phyloP scores from a whole-genome alignment of 1,140 invertebrate genomes.

The Carcinoscorpius rotundicauda region DNA sequence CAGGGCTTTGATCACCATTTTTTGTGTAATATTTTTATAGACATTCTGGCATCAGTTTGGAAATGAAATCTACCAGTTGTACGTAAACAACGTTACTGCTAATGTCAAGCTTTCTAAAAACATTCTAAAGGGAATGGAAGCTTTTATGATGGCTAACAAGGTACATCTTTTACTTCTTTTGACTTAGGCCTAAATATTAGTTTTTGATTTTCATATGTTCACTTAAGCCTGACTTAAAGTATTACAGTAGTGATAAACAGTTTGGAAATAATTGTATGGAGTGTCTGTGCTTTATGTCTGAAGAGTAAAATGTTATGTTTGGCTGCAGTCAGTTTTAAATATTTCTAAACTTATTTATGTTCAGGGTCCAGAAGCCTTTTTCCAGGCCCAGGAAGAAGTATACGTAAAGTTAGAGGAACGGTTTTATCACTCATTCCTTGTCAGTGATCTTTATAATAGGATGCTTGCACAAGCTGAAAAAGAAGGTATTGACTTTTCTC shows the following conservation, averaged over 20 bases:
- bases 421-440: conserved; percentile 75
- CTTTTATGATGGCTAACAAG: conserved; percentile 69
- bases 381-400: conserved; percentile 67
- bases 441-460: conserved; percentile 69
- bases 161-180: conserved; percentile 23
- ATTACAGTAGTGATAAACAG: too few species aligned
- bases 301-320: too few species aligned
- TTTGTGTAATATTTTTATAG: conserved; percentile 2
- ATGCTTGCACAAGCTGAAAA: conserved; percentile 40
- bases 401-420: conserved; percentile 66
- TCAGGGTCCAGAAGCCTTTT: conserved; percentile 71
- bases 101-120: conserved; percentile 63
- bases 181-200: not conserved
- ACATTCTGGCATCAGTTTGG: conserved; percentile 63
- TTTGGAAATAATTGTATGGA: too few species aligned
- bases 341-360: conserved; percentile 1
- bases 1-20: not conserved
- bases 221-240: too few species aligned
- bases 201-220: not conserved
- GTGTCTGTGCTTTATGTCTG: too few species aligned
- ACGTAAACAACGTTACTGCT: conserved; percentile 59
- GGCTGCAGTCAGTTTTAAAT: too few species aligned
- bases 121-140: conserved; percentile 52
- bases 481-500: conserved; percentile 53
- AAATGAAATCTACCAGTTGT: conserved; percentile 79